Conservation (phyloP, 2,113 vertebrate species). For the Ictidomys tridecemlineatus region DNA sequence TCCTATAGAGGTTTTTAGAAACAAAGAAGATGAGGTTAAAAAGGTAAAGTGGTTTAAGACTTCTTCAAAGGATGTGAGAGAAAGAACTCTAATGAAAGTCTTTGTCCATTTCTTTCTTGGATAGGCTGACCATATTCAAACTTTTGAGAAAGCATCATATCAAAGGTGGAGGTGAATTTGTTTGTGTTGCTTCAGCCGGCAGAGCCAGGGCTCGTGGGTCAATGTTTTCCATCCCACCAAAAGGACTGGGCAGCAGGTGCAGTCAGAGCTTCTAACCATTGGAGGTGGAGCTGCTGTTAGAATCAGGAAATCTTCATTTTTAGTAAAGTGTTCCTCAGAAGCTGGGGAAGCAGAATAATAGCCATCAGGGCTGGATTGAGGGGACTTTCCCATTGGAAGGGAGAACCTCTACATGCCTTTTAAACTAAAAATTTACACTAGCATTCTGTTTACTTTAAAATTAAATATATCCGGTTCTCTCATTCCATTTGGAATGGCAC, state of each 20-base stretch:
- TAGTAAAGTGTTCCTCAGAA: neutral
- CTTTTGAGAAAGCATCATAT: neutral
- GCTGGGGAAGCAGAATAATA: neutral
- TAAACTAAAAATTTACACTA: neutral
- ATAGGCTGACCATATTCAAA: neutral
- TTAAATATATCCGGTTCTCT: neutral
- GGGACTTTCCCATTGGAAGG: neutral
- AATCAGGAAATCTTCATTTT: neutral
- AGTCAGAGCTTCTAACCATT: neutral
- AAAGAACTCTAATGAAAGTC: neutral
- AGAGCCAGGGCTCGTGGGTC: neutral
- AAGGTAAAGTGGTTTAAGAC: neutral
- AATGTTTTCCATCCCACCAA: too few species aligned
- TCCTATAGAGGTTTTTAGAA: neutral
- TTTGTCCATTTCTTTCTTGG: neutral
- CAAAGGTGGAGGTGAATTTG: neutral
- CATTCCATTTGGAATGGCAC: neutral
- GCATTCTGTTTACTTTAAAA: neutral
- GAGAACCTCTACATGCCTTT: neutral
- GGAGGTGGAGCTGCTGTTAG: neutral
- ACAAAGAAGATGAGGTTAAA: neutral
- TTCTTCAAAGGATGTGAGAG: neutral
- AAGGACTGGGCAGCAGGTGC: neutral
- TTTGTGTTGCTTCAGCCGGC: neutral
- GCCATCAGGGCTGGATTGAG: accelerated